phyloP scores from a whole-genome alignment of 2,888 invertebrate species.

The Syrphus vitripennis region DNA sequence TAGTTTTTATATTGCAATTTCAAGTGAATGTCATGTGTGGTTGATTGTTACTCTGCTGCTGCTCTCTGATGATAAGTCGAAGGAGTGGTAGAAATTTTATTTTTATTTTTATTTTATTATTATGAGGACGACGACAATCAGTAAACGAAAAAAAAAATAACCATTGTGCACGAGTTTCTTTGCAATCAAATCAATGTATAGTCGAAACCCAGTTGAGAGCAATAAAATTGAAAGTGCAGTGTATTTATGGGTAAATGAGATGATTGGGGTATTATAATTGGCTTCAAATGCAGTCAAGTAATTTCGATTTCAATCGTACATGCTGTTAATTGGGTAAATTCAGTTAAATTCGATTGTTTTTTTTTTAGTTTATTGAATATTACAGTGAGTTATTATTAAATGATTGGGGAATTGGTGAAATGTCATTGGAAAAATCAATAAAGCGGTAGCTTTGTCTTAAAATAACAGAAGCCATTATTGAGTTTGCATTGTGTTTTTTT shows the following conservation, averaged over 20 bases:
- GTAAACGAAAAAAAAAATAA: neutral
- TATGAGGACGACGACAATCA: constrained; percentile 13
- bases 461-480: neutral
- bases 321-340: constrained; percentile 50
- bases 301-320: constrained; percentile 31
- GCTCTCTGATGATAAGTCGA: constrained; percentile 23
- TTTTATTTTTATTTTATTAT: neutral
- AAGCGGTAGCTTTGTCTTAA: constrained; percentile 28
- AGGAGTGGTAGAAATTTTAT: constrained; percentile 32
- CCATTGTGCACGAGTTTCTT: neutral
- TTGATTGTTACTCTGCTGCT: no score
- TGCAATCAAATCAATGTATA: neutral
- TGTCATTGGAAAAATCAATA: constrained; percentile 31
- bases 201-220: neutral
- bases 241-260: neutral
- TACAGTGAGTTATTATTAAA: constrained; percentile 35
- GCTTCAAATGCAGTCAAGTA: constrained; percentile 43
- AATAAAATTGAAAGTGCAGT: constrained; percentile 40
- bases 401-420: constrained; percentile 37
- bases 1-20: neutral
- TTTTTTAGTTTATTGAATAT: constrained; percentile 22
- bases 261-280: constrained; percentile 33
- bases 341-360: constrained; percentile 22
- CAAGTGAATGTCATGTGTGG: constrained; percentile 7
- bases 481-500: neutral